Conservation (phyloP, 2,888 invertebrate species). For the Balanococcus diminutus region DNA sequence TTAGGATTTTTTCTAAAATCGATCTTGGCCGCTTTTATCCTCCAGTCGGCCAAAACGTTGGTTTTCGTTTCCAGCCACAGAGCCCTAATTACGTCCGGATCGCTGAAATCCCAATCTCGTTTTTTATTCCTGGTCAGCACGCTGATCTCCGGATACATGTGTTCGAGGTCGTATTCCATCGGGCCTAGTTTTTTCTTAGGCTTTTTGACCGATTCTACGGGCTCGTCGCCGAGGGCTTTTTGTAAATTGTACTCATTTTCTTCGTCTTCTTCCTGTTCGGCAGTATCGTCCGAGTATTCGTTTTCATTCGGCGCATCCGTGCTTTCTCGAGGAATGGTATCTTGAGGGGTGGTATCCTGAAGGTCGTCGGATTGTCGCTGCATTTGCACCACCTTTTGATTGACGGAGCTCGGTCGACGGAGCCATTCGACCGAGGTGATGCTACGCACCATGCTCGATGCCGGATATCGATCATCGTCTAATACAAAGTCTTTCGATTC, state of each 20-base stretch:
- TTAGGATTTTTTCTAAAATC: not conserved
- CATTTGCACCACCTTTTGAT: not conserved
- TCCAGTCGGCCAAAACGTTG: slow-evolving; percentile 20
- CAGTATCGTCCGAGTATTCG: not conserved
- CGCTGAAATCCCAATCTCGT: slow-evolving; percentile 38
- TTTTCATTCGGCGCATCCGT: not conserved
- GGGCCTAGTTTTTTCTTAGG: not conserved
- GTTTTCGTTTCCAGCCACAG: slow-evolving; percentile 43
- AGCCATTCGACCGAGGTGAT: not conserved
- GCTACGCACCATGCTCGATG: not conserved
- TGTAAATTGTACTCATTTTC: too few species aligned
- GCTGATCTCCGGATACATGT: slow-evolving; percentile 14
- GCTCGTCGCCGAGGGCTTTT: not conserved
- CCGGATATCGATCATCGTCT: not conserved
- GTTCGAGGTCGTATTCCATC: slow-evolving; percentile 35
- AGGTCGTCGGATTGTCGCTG: not conserved
- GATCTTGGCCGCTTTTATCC: not conserved
- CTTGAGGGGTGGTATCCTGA: not conserved
- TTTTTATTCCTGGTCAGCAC: not conserved
- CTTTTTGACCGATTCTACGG: not conserved
- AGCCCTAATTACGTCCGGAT: slow-evolving; percentile 16
- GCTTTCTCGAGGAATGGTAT: not conserved
- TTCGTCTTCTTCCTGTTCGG: not conserved
- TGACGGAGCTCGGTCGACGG: not conserved
- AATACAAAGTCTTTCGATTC: not conserved